phyloP scores from a whole-genome alignment of 2,113 vertebrate genomes.

The Epinephelus fuscoguttatus region DNA sequence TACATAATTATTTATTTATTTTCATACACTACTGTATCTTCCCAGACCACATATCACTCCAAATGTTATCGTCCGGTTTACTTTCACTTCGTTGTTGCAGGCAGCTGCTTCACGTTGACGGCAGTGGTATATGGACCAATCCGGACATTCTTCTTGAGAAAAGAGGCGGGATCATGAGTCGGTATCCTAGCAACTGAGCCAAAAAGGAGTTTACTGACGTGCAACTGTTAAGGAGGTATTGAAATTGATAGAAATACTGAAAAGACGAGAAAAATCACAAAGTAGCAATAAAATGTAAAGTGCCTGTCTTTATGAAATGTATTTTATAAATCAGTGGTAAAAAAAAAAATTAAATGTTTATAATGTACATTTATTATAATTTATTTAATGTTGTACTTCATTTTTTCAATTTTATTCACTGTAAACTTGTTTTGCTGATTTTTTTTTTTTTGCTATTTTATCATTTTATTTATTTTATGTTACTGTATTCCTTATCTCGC shows the following conservation, averaged over 20 bases:
- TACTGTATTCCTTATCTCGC: too few relatives aligned
- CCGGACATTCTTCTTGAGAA: background rate
- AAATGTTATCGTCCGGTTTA: slow-evolving; percentile 31
- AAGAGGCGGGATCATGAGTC: slow-evolving; percentile 33
- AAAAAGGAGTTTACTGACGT: slow-evolving; percentile 62
- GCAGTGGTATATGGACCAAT: slow-evolving; percentile 46
- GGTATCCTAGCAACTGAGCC: slow-evolving; percentile 48
- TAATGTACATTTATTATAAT: background rate
- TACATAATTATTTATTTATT: slow-evolving; percentile 30
- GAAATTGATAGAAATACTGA: too few relatives aligned
- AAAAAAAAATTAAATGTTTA: background rate
- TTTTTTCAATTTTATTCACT: background rate
- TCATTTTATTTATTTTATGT: too few relatives aligned
- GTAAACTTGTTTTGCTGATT: too few relatives aligned
- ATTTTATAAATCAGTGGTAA: background rate
- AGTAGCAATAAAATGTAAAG: background rate
- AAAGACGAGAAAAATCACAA: background rate
- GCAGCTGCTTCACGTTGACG: slow-evolving; percentile 34
- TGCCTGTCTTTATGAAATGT: background rate
- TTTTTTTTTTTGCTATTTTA: too few relatives aligned
- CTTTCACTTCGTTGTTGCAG: slow-evolving; percentile 41
- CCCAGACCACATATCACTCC: background rate
- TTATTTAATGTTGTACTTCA: background rate
- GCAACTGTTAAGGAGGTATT: background rate
- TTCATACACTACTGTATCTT: background rate